Conservation (phyloP, 2,797 vertebrate genomes). For the Pseudopleuronectes americanus region DNA sequence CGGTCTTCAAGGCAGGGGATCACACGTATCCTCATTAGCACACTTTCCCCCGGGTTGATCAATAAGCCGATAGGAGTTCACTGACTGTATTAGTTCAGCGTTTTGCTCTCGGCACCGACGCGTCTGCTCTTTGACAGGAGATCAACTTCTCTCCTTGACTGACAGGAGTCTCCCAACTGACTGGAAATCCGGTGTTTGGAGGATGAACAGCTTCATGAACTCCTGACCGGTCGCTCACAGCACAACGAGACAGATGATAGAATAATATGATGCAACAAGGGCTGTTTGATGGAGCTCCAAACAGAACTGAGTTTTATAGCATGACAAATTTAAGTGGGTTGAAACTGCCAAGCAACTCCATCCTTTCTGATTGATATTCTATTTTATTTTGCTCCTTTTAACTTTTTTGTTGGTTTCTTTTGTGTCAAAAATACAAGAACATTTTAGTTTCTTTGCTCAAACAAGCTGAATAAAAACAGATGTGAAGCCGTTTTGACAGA, state of each 20-base stretch:
- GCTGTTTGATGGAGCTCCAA: background rate
- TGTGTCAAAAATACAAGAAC: no score
- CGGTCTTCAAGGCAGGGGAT: background rate
- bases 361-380: no score
- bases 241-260: no score
- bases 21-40: constrained; percentile 59
- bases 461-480: no score
- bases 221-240: constrained; percentile 4
- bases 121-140: constrained; percentile 32
- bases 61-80: constrained; percentile 50
- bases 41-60: constrained; percentile 41
- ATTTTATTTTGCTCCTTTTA: no score
- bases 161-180: constrained; percentile 28
- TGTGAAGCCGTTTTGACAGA: no score
- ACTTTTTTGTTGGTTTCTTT: no score
- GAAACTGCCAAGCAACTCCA: no score
- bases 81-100: constrained; percentile 18
- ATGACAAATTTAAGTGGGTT: background rate
- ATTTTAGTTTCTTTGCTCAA: no score
- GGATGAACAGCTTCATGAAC: constrained; percentile 16
- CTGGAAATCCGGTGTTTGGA: constrained; percentile 10
- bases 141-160: constrained; percentile 51
- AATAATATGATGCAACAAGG: background rate
- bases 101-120: constrained; percentile 26
- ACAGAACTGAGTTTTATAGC: background rate